Percentiles rank a stretch among this genome's conserved stretches.
Evolutionary conservation across 2,888 invertebrate genomes (phyloP).

Genomic region (Stegophylla sp.): DNA sequence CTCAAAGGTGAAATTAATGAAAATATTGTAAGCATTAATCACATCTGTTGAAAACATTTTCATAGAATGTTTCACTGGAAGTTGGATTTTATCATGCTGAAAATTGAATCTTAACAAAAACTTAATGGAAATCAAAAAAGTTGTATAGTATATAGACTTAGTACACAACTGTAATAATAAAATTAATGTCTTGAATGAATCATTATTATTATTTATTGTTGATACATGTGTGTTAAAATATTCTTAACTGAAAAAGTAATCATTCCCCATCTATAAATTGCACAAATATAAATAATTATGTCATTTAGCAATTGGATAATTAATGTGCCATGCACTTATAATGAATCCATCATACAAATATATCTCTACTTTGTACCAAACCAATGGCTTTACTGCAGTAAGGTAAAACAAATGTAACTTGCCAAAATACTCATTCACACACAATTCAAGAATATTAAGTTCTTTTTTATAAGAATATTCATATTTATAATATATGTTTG

Average conservation of each 20-base stretch:
- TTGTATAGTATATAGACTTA: neutral
- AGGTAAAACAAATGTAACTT: neutral
- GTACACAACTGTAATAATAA: neutral
- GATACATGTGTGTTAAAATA: slow-evolving; percentile 26
- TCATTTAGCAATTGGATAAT: slow-evolving; percentile 31
- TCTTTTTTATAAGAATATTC: neutral
- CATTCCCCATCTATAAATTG: neutral
- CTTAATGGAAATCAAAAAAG: neutral
- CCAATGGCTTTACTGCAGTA: slow-evolving; percentile 7
- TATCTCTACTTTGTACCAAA: neutral
- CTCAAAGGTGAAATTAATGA: too few species aligned
- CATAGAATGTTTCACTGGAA: neutral
- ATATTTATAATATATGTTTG: neutral
- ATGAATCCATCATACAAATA: neutral
- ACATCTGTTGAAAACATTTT: too few species aligned
- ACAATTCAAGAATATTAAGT: slow-evolving; percentile 17
- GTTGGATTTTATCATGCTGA: neutral
- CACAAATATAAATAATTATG: slow-evolving; percentile 22
- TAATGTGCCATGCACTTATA: neutral
- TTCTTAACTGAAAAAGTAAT: slow-evolving; percentile 9
- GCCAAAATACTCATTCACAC: neutral
- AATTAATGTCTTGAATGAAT: neutral
- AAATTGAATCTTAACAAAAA: neutral
- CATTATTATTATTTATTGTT: slow-evolving; percentile 20
- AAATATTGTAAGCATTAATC: too few species aligned